Conservation (phyloP, 2,888 invertebrate genomes). For the Epinotia ramella region DNA sequence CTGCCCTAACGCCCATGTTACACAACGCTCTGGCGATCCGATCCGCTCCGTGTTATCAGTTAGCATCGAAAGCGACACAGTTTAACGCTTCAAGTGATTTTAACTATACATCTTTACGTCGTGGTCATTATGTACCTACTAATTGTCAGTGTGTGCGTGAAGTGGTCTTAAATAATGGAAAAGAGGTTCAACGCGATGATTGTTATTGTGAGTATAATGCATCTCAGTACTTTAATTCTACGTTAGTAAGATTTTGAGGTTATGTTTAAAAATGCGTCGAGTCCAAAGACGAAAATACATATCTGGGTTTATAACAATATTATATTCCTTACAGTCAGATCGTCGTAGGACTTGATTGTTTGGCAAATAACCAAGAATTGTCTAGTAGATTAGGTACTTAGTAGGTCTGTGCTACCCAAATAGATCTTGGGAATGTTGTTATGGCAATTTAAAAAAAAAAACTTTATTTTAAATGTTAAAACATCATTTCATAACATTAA, state of each 20-base stretch:
- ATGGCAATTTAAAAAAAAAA: not conserved
- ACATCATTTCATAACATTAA: not conserved
- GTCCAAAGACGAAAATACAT: conserved; percentile 46
- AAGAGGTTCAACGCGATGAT: conserved; percentile 76
- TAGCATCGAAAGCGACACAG: conserved; percentile 39
- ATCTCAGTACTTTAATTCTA: conserved; percentile 58
- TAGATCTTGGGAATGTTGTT: conserved; percentile 33
- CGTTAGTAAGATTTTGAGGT: conserved; percentile 75
- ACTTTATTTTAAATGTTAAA: not conserved
- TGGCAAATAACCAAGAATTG: conserved; percentile 46
- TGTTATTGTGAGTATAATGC: conserved; percentile 74
- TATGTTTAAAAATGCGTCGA: conserved; percentile 63
- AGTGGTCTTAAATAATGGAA: conserved; percentile 81
- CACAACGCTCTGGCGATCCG: conserved; percentile 65
- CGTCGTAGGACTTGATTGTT: conserved; percentile 40
- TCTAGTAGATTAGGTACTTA: conserved; percentile 23
- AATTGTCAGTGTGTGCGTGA: conserved; percentile 73
- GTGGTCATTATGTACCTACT: conserved; percentile 76
- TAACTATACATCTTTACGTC: conserved; percentile 50
- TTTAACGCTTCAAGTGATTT: conserved; percentile 30
- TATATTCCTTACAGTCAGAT: conserved; percentile 33
- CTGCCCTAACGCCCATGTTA: conserved; percentile 67
- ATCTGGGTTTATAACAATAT: conserved; percentile 39
- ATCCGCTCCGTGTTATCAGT: conserved; percentile 39
- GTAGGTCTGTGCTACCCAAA: conserved; percentile 34